Evolutionary conservation across 2,888 invertebrate genomes (phyloP).

Genomic region (Megalurothrips usitatus): DNA sequence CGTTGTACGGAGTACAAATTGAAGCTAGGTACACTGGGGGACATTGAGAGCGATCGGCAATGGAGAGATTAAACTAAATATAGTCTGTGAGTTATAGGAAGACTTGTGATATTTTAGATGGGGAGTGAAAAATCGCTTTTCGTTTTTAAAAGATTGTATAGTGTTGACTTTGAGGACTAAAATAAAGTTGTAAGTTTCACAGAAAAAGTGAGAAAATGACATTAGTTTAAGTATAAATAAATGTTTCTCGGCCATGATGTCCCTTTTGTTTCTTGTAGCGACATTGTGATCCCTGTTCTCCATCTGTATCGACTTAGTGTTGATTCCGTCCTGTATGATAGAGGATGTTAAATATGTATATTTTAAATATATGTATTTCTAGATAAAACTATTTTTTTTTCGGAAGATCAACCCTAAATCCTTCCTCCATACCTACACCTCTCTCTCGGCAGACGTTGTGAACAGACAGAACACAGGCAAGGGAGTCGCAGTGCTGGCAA

Average conservation of each 20-base stretch:
- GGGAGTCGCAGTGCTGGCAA: no score
- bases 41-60: background rate
- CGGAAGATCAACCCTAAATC: no score
- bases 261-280: background rate
- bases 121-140: background rate
- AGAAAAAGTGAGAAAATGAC: background rate
- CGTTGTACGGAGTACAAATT: background rate
- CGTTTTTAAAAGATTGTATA: background rate
- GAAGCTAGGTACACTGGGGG: background rate
- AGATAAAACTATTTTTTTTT: background rate
- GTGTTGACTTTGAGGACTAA: background rate
- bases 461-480: no score
- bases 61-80: background rate
- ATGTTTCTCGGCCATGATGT: background rate
- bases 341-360: slow-evolving; percentile 4
- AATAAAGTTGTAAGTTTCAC: background rate
- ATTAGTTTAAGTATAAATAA: background rate
- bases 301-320: background rate
- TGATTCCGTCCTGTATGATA: background rate
- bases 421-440: no score
- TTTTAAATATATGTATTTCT: slow-evolving; percentile 7
- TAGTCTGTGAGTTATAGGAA: slow-evolving; percentile 2
- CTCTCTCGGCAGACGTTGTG: no score
- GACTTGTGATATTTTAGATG: slow-evolving; percentile 9
- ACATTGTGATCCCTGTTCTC: background rate